Percentiles rank a stretch among this genome's conserved stretches.
These are phyloP conservation scores for Siphamia tubifer DNA, from an alignment of 2,113 vertebrate species.

Conservation along the genomic window DNA sequence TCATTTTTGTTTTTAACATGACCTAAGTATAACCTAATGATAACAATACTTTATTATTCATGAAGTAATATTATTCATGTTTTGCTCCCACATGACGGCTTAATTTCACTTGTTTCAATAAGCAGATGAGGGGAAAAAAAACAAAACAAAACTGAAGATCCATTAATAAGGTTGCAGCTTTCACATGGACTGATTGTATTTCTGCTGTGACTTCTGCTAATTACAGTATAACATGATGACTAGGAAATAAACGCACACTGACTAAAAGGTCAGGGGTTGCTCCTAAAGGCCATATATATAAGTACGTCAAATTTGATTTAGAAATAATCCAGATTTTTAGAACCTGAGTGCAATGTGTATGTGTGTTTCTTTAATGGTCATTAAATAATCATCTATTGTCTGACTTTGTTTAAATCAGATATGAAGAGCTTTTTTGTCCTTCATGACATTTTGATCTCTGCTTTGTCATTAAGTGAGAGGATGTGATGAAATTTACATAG, in stretches of 20 bases:
- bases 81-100: constrained; percentile 19
- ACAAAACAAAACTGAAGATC: neutral
- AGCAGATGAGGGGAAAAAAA: too few species aligned
- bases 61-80: neutral
- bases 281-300: neutral
- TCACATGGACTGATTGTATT: neutral
- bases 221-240: neutral
- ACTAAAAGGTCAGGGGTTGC: neutral
- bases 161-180: neutral
- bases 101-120: constrained; percentile 11
- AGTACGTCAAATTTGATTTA: neutral
- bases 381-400: constrained; percentile 74
- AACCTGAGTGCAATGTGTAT: neutral
- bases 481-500: constrained; percentile 78
- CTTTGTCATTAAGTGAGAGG: constrained; percentile 71
- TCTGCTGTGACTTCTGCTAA: neutral
- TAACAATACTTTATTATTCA: constrained; percentile 23
- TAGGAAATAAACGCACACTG: neutral
- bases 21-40: constrained; percentile 25
- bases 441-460: constrained; percentile 75
- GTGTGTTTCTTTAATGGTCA: constrained; percentile 37
- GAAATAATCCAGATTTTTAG: neutral
- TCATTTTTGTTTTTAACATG: neutral
- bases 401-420: constrained; percentile 74
- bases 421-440: constrained; percentile 65